These are phyloP conservation scores for Ataeniobius toweri DNA, from an alignment of 2,797 vertebrate genomes.

Conservation along the genomic window DNA sequence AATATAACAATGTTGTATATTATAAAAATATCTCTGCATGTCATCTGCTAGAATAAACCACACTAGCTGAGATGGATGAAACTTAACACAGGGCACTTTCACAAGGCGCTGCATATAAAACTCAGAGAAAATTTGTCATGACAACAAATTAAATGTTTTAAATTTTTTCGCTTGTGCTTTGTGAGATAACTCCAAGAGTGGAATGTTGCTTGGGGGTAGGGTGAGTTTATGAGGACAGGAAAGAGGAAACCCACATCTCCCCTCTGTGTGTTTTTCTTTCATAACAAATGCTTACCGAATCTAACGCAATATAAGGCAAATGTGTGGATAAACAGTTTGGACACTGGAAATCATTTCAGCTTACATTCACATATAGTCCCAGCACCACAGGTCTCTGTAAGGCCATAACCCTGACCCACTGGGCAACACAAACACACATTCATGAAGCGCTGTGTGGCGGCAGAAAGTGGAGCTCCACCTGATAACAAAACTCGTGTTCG, in stretches of 20 bases:
- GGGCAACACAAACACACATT: conserved; percentile 97
- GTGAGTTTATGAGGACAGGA: not conserved
- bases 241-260: not conserved
- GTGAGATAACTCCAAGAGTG: not conserved
- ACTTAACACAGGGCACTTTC: not conserved
- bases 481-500: conserved; percentile 88
- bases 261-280: not conserved
- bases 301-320: conserved; percentile 1
- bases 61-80: not conserved
- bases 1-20: not conserved
- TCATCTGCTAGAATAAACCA: not conserved
- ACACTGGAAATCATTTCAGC: conserved; percentile 33
- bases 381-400: conserved; percentile 92
- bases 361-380: conserved; percentile 90
- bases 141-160: not conserved
- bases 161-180: not conserved
- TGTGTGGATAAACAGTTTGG: not conserved
- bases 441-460: conserved; percentile 95
- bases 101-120: not conserved
- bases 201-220: not conserved
- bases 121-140: not conserved
- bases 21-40: not conserved
- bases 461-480: conserved; percentile 93
- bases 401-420: conserved; percentile 94
- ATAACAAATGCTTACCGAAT: not conserved